phyloP scores from a whole-genome alignment of 1,140 invertebrate species.

The Trachelipus rathkii region DNA sequence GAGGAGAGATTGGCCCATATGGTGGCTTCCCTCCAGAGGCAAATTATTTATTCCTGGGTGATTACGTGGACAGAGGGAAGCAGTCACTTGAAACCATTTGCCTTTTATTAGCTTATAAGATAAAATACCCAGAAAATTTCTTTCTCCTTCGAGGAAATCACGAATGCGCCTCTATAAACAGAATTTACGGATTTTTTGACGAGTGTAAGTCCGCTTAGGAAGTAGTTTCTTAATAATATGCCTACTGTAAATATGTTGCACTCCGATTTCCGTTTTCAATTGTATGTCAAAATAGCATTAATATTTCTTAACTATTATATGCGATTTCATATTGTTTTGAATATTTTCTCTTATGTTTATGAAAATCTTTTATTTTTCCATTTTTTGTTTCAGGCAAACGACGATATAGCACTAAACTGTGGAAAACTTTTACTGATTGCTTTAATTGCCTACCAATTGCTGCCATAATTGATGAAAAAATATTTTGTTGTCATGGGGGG shows the following conservation, averaged over 20 bases:
- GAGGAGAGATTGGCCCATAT: too few relatives aligned
- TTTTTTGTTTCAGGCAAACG: conserved; percentile 53
- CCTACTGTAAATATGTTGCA: too few relatives aligned
- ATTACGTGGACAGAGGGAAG: conserved; percentile 87
- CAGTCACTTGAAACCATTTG: conserved; percentile 87
- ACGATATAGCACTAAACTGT: conserved; percentile 66
- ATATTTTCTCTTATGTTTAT: too few relatives aligned
- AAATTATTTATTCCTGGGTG: conserved; percentile 96
- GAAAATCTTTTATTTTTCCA: too few relatives aligned
- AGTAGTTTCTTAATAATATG: too few relatives aligned
- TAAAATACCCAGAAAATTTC: conserved; percentile 63
- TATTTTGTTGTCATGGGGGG: conserved; percentile 95
- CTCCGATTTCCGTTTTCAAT: too few relatives aligned
- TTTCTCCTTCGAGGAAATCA: conserved; percentile 65
- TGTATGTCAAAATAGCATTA: too few relatives aligned
- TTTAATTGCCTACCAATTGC: conserved; percentile 69
- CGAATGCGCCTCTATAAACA: conserved; percentile 63
- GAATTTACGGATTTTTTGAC: conserved; percentile 52
- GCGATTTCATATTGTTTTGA: background rate
- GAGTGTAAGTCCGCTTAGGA: conserved; percentile 56
- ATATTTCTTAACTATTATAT: background rate
- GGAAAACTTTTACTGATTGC: conserved; percentile 72
- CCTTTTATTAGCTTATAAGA: conserved; percentile 68
- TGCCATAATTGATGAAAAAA: conserved; percentile 89
- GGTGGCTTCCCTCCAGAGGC: conserved; percentile 99